Evolutionary conservation across 1,140 invertebrate genomes (phyloP), one percentile per base, ranked within the genome.

Genomic region (Cylas formicarius): DNA sequence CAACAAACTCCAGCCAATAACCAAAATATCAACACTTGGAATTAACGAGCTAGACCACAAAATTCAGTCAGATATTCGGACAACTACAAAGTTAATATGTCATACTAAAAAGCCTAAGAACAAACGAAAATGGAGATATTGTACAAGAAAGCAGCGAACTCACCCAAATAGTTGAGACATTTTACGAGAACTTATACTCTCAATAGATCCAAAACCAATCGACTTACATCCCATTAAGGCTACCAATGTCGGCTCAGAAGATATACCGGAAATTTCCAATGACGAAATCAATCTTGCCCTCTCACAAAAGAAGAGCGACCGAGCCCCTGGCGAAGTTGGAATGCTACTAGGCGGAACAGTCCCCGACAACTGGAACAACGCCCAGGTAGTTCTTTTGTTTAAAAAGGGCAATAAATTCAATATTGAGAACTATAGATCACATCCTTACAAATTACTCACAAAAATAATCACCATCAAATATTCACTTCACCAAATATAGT

Each of bases 71-170:
- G 24, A 28, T 17, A 17, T 14, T 20, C n/a, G 38, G 7, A 29
- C 43, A 18, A 45, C 38, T 4, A 20, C 36, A 31, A 17, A 45
- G 10, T 37, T 37, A 19, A 32, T 20, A 28, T 37, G 29, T 22
- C n/a, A 26, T 45, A n/a, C 17, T 38, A 22, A 24, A 35, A 18
- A 20, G 16, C n/a, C 36, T 37, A 29, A 13, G 36, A 6, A 27
- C 10, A 44, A 44, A 9, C 33, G 33, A 34, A 3, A 44, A 44
- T 20, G 37, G 29, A 38, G 10, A 42, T 26, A 42, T 42, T 13
- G 24, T 21, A n/a, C 31, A 24, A 5, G 11, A 22, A 42, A 42
- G 24, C 17, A 42, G 10, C 18, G 16, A 42, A 42, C 31, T 34
- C 13, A 19, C 16, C 3, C 5, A 20, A 32, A 23, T 8, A 42